These are phyloP conservation scores for Caenorhabditis virilis DNA, from an alignment of 2,888 invertebrate genomes.

Conservation along the genomic window DNA sequence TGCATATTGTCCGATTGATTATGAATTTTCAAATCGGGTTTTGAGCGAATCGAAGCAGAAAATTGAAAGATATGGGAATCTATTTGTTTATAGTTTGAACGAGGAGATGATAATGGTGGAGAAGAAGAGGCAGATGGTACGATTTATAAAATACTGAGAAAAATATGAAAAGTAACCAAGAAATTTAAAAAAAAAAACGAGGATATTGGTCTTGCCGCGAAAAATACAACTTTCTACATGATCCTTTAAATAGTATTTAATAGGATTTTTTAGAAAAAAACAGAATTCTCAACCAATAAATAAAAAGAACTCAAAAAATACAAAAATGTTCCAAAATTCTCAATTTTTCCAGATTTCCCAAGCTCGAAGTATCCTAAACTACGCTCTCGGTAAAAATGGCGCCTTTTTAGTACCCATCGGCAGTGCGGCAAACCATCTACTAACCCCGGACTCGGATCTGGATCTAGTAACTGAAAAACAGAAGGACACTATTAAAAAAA, in stretches of 20 bases:
- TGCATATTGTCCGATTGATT: background rate
- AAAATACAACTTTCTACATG: too few relatives aligned
- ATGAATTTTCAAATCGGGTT: background rate
- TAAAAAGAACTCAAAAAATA: background rate
- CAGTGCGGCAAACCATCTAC: slow-evolving; percentile 17
- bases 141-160: too few relatives aligned
- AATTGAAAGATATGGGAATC: background rate
- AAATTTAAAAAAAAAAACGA: too few relatives aligned
- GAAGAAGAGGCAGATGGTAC: background rate
- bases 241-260: background rate
- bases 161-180: too few relatives aligned
- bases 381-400: slow-evolving; percentile 5
- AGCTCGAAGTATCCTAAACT: slow-evolving; percentile 1
- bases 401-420: slow-evolving; percentile 24
- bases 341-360: background rate
- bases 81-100: background rate
- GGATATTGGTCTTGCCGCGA: too few relatives aligned
- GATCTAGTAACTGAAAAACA: slow-evolving; percentile 9
- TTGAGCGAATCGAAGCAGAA: background rate
- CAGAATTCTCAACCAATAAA: background rate
- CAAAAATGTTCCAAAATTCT: background rate
- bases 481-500: background rate
- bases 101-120: background rate
- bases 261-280: background rate
- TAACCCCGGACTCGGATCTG: slow-evolving; percentile 13